phyloP scores from a whole-genome alignment of 2,888 invertebrate genomes.

The Baronia brevicornis region DNA sequence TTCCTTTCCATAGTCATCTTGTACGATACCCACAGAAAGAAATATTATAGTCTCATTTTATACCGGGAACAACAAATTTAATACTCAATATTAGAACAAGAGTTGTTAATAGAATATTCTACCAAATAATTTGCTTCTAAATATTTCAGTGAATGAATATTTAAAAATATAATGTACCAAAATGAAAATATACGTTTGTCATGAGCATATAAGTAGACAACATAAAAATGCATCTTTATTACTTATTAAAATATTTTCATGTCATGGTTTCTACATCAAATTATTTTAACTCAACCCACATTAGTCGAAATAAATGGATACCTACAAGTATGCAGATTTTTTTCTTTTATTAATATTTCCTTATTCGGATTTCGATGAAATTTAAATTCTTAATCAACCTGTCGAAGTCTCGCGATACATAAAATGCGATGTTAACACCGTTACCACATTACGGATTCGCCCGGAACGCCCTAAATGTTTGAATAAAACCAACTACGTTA shows the following conservation, averaged over 20 bases:
- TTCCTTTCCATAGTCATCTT: too few relatives aligned
- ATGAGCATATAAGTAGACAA: slow-evolving; percentile 1
- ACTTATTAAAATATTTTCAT: too few relatives aligned
- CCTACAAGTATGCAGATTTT: slow-evolving; percentile 21
- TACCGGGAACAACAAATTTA: too few relatives aligned
- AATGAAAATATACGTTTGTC: too few relatives aligned
- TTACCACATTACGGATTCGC: slow-evolving; percentile 55
- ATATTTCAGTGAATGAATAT: too few relatives aligned
- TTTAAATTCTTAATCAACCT: slow-evolving; percentile 56
- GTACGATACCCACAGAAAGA: too few relatives aligned
- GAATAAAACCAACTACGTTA: slow-evolving; percentile 56
- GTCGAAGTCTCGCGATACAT: slow-evolving; percentile 42
- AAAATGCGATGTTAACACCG: slow-evolving; percentile 64
- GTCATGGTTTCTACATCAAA: slow-evolving; percentile 17
- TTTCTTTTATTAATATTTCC: slow-evolving; percentile 18
- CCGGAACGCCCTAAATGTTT: slow-evolving; percentile 44
- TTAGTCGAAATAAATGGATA: slow-evolving; percentile 21
- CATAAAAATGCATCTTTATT: slow-evolving; percentile 3
- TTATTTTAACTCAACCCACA: slow-evolving; percentile 20
- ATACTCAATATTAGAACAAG: too few relatives aligned
- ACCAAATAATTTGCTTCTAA: too few relatives aligned
- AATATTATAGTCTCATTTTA: too few relatives aligned
- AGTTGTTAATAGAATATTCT: too few relatives aligned
- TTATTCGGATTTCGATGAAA: slow-evolving; percentile 31
- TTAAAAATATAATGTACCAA: not conserved